Evolutionary conservation across 2,797 vertebrate species (phyloP), one percentile per base, ranked within the genome.

Genomic region (Anguilla megastoma): DNA sequence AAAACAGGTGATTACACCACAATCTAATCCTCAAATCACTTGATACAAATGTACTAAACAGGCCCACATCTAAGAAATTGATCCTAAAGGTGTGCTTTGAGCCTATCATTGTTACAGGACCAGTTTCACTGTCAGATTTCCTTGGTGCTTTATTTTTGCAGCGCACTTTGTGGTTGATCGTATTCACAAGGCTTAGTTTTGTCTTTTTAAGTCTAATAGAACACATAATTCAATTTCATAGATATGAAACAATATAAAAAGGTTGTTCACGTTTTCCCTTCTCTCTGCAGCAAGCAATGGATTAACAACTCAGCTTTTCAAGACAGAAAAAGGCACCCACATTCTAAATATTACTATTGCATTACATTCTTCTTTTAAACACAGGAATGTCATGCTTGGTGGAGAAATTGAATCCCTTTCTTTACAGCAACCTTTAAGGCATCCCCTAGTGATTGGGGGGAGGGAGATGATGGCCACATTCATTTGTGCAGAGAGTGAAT

Each of bases 401-500:
- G 45, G 41, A 58, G 86, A 63, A 83, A 30, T 48, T 30, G 63
- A 58, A 48, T 36, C 60, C 60, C 71, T 45, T 41, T 87, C 82
- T 79, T 41, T 79, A 80, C 87, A 63, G 79, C 71, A 85, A 89
- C 16, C 85, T 90, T 84, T 89, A 79, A 48, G 86, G 85, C 60
- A 69, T 27, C 54, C 86, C 76, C 80, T 85, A 88, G 86, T 83
- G 30, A 87, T 63, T 30, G 48, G 66, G 48, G 48, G 88, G 48
- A 36, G 48, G 88, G 87, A 86, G 88, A 90, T 50, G 85, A 91
- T 85, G 50, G 86, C 87, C 69, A 86, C 84, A 89, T 89, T 90
- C 80, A 90, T 91, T 91, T 90, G 63, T 88, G 87, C 86, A 52
- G 56, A 74, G 88, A 88, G 84, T 58, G 84, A 90, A 91, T 90